These are phyloP conservation scores for Cairina moschata DNA, from an alignment of 2,113 vertebrate species.

Conservation along the genomic window DNA sequence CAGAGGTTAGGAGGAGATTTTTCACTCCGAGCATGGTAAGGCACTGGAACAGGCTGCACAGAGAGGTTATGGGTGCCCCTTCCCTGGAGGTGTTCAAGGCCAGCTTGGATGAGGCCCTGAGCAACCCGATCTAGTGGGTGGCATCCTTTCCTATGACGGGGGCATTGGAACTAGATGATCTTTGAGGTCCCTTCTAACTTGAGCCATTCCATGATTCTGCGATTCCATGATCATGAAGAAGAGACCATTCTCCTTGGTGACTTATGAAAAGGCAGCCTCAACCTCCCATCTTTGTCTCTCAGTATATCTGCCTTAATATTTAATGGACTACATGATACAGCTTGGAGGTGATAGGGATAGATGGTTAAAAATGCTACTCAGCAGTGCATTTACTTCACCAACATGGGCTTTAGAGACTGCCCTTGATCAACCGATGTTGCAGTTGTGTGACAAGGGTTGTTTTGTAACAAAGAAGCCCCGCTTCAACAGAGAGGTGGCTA, in stretches of 20 bases:
- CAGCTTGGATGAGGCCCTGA: too few species aligned
- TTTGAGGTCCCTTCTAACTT: too few species aligned
- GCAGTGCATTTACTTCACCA: neutral
- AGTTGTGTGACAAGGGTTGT: neutral
- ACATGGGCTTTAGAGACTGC: neutral
- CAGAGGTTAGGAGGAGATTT: too few species aligned
- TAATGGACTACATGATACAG: fast-evolving
- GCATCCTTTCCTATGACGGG: too few species aligned
- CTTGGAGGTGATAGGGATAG: too few species aligned
- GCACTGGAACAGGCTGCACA: too few species aligned
- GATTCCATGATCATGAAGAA: neutral
- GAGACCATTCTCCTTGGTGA: neutral
- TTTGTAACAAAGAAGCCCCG: neutral
- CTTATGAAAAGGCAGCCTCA: neutral
- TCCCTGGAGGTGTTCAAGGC: too few species aligned
- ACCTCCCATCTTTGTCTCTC: neutral
- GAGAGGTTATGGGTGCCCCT: too few species aligned
- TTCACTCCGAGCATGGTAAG: too few species aligned
- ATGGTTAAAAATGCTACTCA: neutral
- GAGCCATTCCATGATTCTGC: too few species aligned
- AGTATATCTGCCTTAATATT: neutral
- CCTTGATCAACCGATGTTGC: neutral
- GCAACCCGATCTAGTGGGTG: too few species aligned
- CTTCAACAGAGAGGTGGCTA: neutral
- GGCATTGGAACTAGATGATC: too few species aligned